A percentile compares a stretch with the other conserved stretches of the same genome.
phyloP scores from a whole-genome alignment of 2,888 invertebrate genomes.

The Steinernema hermaphroditum region DNA sequence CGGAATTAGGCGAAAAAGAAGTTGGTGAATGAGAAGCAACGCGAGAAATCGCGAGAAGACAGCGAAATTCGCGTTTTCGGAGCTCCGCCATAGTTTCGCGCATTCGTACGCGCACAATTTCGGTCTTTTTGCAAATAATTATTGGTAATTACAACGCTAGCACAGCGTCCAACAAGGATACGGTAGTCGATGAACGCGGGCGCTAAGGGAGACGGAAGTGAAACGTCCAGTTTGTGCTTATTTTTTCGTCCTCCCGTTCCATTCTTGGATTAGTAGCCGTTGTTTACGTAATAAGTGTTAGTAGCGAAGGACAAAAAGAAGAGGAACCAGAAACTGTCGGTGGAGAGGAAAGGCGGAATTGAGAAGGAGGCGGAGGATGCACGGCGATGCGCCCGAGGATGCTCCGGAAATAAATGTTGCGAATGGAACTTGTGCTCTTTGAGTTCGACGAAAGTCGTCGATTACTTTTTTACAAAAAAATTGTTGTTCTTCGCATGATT shows the following conservation, averaged over 20 bases:
- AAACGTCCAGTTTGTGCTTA: background rate
- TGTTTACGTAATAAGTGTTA: background rate
- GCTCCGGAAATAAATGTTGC: conserved; percentile 25
- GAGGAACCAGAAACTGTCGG: background rate
- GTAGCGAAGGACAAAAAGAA: background rate
- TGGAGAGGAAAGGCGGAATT: background rate
- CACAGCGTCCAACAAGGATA: background rate
- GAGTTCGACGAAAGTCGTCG: conserved; percentile 15
- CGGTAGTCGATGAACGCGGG: background rate
- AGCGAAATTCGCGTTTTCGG: background rate
- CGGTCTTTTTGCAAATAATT: conserved; percentile 9
- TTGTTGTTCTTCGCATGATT: conserved; percentile 17
- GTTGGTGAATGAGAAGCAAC: background rate
- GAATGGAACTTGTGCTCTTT: conserved; percentile 12
- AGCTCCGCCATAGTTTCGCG: background rate
- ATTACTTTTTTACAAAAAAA: conserved; percentile 25
- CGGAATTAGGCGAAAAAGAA: background rate
- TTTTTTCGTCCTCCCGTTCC: background rate
- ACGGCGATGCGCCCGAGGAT: background rate
- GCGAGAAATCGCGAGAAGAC: background rate
- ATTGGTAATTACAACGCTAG: background rate
- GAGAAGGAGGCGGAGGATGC: background rate
- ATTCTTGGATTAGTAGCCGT: conserved; percentile 13
- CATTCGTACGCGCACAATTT: background rate
- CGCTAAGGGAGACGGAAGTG: background rate